Percentiles rank a stretch among this genome's conserved stretches.
Evolutionary conservation across 2,113 vertebrate species (phyloP).

Genomic region (Micromys minutus): DNA sequence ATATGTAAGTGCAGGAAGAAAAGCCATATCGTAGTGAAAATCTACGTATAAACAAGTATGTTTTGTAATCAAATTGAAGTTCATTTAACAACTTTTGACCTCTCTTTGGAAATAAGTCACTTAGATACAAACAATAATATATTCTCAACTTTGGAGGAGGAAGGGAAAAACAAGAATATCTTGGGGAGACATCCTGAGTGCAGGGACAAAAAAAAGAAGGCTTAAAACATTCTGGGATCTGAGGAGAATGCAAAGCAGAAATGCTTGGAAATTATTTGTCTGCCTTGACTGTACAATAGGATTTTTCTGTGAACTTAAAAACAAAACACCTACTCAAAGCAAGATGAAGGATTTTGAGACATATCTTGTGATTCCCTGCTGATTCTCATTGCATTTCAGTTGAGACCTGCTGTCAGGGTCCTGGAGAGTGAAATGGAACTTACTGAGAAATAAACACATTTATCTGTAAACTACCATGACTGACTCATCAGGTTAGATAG

Average conservation of each 20-base stretch:
- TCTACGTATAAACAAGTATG: neutral
- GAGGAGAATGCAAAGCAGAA: neutral
- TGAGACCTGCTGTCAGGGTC: neutral
- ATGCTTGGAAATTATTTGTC: neutral
- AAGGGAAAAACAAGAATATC: neutral
- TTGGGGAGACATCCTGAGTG: neutral
- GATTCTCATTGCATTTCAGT: neutral
- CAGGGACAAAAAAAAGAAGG: neutral
- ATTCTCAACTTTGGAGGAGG: neutral
- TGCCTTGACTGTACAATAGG: neutral
- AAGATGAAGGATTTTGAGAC: neutral
- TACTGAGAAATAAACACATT: neutral
- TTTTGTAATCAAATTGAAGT: conserved; percentile 34
- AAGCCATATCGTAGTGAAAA: neutral
- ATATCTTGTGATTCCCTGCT: neutral
- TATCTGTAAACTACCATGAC: neutral
- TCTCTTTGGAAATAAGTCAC: neutral
- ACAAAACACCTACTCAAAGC: neutral
- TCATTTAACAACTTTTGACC: neutral
- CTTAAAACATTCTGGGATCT: neutral
- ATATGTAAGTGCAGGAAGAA: neutral
- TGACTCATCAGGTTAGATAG: neutral
- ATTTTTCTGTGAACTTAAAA: neutral
- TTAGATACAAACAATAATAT: neutral
- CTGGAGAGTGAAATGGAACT: neutral